Percentiles rank a stretch among this genome's conserved stretches.
phyloP scores from a whole-genome alignment of 2,113 vertebrate species.

The Heterotilapia buettikoferi region DNA sequence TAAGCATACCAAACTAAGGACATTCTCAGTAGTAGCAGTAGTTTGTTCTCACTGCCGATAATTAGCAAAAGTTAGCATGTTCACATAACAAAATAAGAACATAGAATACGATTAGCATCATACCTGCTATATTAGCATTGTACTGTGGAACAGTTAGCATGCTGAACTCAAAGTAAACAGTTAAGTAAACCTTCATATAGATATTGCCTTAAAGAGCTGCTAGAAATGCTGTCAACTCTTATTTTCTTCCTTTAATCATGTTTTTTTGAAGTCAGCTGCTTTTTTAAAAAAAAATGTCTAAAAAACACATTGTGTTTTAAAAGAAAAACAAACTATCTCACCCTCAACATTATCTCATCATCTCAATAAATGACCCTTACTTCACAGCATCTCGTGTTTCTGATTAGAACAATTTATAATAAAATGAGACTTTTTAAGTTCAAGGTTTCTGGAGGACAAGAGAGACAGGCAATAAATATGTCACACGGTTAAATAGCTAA shows the following conservation, averaged over 20 bases:
- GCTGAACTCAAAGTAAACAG: background rate
- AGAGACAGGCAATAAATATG: conserved; percentile 47
- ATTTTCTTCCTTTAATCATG: background rate
- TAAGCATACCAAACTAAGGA: background rate
- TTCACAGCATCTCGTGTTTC: background rate
- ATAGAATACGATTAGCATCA: background rate
- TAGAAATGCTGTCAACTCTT: background rate
- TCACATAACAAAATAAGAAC: background rate
- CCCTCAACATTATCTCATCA: background rate
- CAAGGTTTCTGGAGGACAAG: conserved; percentile 19
- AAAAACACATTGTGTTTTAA: background rate
- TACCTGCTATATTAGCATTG: background rate
- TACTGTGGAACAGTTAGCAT: background rate
- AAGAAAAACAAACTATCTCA: background rate
- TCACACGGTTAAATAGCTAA: conserved; percentile 40
- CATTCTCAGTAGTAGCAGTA: background rate
- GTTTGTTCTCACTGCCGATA: background rate
- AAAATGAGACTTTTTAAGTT: background rate
- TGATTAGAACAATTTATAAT: background rate
- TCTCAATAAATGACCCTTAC: background rate
- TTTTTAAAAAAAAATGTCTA: background rate
- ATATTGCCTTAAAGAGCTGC: background rate
- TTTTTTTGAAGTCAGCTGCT: background rate
- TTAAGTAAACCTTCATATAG: background rate
- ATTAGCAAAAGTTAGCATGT: background rate